A percentile compares a stretch with the other conserved stretches of the same genome.
phyloP scores from a whole-genome alignment of 2,888 invertebrate species.

The Ptychoptera albimana region DNA sequence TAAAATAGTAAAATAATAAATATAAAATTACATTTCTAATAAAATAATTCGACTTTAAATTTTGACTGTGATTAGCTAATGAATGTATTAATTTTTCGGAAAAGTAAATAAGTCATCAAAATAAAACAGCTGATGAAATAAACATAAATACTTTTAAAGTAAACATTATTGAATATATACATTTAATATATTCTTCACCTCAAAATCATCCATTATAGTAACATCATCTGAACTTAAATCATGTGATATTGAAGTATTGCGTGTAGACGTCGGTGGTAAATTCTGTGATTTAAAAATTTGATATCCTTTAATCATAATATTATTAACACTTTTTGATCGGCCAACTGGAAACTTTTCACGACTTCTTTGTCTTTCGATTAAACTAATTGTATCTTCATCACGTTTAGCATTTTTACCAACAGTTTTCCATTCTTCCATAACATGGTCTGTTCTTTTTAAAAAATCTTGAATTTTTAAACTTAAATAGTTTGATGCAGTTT shows the following conservation, averaged over 20 bases:
- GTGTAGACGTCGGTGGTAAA: constrained; percentile 26
- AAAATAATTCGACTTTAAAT: too few relatives aligned
- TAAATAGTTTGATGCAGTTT: constrained; percentile 61
- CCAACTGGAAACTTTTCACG: constrained; percentile 32
- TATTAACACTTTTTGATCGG: constrained; percentile 58
- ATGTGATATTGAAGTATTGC: constrained; percentile 22
- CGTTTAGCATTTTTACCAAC: constrained; percentile 40
- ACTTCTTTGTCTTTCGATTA: constrained; percentile 27
- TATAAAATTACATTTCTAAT: too few relatives aligned
- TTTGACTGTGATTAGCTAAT: too few relatives aligned
- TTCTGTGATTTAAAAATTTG: constrained; percentile 37
- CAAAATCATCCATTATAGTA: constrained; percentile 46
- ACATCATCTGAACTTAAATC: constrained; percentile 42
- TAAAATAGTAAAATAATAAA: too few relatives aligned
- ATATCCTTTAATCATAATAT: constrained; percentile 70
- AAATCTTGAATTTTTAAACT: constrained; percentile 65
- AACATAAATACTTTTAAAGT: not conserved
- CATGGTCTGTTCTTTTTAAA: constrained; percentile 67
- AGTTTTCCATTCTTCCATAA: constrained; percentile 74
- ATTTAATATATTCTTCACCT: constrained; percentile 39
- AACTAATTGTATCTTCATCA: constrained; percentile 25
- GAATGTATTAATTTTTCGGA: too few relatives aligned
- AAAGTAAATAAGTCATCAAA: not conserved
- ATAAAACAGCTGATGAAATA: not conserved
- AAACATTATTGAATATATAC: not conserved